Percentiles rank a stretch among this genome's conserved stretches.
Conservation (phyloP, 1,140 invertebrate genomes). For the Caenorhabditis tropicalis region DNA sequence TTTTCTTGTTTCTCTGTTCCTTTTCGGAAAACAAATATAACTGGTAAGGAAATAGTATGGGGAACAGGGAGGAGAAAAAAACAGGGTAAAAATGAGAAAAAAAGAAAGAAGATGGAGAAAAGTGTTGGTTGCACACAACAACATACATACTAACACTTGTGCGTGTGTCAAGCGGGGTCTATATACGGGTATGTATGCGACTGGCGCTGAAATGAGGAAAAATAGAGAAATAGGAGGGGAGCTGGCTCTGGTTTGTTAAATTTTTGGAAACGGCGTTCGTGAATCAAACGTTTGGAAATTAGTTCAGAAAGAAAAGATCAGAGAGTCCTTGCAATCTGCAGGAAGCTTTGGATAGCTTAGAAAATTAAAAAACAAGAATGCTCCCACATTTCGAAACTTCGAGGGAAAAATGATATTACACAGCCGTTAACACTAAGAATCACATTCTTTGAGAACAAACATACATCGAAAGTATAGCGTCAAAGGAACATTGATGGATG, state of each 20-base stretch:
- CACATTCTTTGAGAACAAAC: slow-evolving; percentile 8
- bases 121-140: slow-evolving; percentile 42
- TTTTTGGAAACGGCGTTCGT: too few relatives aligned
- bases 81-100: background rate
- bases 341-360: too few relatives aligned
- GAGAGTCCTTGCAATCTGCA: too few relatives aligned
- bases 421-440: background rate
- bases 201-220: background rate
- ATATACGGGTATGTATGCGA: background rate
- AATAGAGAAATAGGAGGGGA: background rate
- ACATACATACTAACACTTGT: slow-evolving; percentile 33
- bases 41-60: background rate
- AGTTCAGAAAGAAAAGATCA: too few relatives aligned
- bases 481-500: slow-evolving; percentile 21
- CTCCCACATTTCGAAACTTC: background rate
- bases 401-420: background rate
- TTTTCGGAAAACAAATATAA: slow-evolving; percentile 8
- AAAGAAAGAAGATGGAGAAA: background rate
- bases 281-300: too few relatives aligned
- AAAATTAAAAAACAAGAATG: too few relatives aligned
- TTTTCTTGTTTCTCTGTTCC: background rate
- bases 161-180: slow-evolving; percentile 28
- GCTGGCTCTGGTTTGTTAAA: too few relatives aligned
- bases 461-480: background rate
- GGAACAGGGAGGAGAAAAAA: background rate